These are phyloP conservation scores for Mormoops blainvillei DNA, from an alignment of 2,113 vertebrate species.

Conservation along the genomic window DNA sequence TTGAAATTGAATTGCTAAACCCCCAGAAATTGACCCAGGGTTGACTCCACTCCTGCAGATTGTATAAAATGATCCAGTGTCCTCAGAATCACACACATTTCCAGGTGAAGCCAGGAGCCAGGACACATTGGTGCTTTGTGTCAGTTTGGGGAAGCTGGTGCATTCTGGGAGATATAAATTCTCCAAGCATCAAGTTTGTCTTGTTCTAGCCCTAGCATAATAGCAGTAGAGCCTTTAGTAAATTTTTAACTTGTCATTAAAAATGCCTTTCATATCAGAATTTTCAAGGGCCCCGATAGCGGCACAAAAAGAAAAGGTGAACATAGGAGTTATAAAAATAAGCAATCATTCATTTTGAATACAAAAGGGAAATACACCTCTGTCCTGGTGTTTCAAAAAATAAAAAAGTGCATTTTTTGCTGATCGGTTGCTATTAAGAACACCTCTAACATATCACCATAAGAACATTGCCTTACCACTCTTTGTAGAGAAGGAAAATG, in stretches of 20 bases:
- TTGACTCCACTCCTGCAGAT: constrained; percentile 41
- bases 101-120: not conserved
- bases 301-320: constrained; percentile 68
- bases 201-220: not conserved
- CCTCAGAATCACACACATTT: constrained; percentile 33
- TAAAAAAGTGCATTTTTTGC: constrained; percentile 57
- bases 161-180: constrained; percentile 19
- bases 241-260: constrained; percentile 70
- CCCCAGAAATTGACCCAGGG: constrained; percentile 36
- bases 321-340: constrained; percentile 27
- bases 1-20: constrained; percentile 46
- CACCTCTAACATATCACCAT: constrained; percentile 59
- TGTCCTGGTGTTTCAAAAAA: constrained; percentile 56
- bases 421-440: constrained; percentile 66
- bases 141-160: not conserved
- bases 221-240: constrained; percentile 13
- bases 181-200: constrained; percentile 32
- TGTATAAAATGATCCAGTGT: not conserved
- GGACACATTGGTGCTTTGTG: not conserved
- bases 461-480: constrained; percentile 59
- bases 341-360: constrained; percentile 43
- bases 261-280: constrained; percentile 46
- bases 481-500: constrained; percentile 47
- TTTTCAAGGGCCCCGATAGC: constrained; percentile 55
- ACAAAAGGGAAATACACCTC: constrained; percentile 39